Percentiles rank a stretch among this genome's conserved stretches.
These are phyloP conservation scores for Callinectes sapidus DNA, from an alignment of 2,888 invertebrate genomes.

Conservation along the genomic window DNA sequence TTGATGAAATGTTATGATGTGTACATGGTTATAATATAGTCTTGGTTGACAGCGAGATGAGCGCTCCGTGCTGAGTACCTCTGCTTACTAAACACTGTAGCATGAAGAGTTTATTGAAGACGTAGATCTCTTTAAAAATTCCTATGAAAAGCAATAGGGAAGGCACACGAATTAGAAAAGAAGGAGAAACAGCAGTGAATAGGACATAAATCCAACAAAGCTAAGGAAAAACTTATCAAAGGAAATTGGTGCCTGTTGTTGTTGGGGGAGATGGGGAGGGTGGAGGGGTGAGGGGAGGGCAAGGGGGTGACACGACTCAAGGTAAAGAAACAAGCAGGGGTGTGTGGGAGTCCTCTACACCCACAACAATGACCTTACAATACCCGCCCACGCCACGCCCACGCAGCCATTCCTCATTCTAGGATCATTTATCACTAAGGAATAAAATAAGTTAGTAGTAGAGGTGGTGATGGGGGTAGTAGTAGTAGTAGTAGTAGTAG, in stretches of 20 bases:
- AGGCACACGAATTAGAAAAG: background rate
- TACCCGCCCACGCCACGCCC: conserved; percentile 7
- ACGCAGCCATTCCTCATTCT: background rate
- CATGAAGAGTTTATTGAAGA: too few relatives aligned
- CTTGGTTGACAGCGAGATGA: too few relatives aligned
- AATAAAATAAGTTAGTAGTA: background rate
- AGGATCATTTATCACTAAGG: background rate
- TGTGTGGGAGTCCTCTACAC: background rate
- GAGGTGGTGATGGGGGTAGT: background rate
- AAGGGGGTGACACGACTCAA: background rate
- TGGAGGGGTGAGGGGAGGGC: background rate
- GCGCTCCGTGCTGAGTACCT: too few relatives aligned
- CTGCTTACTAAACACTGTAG: too few relatives aligned
- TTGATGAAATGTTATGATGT: too few relatives aligned
- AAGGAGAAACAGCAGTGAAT: background rate
- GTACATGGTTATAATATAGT: too few relatives aligned
- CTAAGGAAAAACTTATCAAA: background rate
- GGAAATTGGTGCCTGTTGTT: background rate
- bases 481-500: background rate
- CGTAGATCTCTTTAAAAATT: too few relatives aligned
- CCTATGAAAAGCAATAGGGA: background rate
- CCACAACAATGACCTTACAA: background rate
- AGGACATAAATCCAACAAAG: background rate
- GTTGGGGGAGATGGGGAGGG: background rate
- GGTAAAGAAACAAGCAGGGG: background rate